Evolutionary conservation across 2,888 invertebrate species (phyloP).

Genomic region (Pedicia rivosa): DNA sequence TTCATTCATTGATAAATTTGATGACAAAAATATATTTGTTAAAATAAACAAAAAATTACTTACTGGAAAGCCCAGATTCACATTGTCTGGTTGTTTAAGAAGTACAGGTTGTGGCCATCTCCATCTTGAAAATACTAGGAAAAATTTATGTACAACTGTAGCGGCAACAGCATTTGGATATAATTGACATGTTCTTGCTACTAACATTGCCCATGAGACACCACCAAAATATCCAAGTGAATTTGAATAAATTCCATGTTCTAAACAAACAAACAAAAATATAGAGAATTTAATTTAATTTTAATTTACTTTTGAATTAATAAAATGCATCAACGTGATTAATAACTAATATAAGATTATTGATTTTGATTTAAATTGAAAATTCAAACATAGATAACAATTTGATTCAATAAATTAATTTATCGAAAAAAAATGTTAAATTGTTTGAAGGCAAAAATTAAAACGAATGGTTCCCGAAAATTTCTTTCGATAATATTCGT

Average conservation of each 20-base stretch:
- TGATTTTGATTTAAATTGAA: too few species aligned
- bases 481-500: too few species aligned
- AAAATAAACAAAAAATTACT: too few species aligned
- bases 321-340: too few species aligned
- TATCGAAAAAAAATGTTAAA: too few species aligned
- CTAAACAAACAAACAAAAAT: constrained; percentile 32
- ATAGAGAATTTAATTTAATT: not conserved
- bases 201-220: constrained; percentile 99
- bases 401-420: constrained; percentile 6
- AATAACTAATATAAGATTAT: too few species aligned
- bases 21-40: too few species aligned
- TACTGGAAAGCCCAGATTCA: constrained; percentile 72
- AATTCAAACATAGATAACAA: constrained; percentile 5
- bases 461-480: too few species aligned
- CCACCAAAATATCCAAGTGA: constrained; percentile 95
- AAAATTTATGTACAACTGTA: constrained; percentile 94
- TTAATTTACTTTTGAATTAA: too few species aligned
- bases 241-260: constrained; percentile 96
- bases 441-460: too few species aligned
- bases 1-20: too few species aligned
- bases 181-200: constrained; percentile 93
- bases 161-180: constrained; percentile 95
- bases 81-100: constrained; percentile 78
- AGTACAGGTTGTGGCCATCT: constrained; percentile 98
- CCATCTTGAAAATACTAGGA: constrained; percentile 96